A percentile compares a stretch with the other conserved stretches of the same genome.
These are phyloP conservation scores for Arctopsyche grandis DNA, from an alignment of 1,140 invertebrate genomes.

Conservation along the genomic window DNA sequence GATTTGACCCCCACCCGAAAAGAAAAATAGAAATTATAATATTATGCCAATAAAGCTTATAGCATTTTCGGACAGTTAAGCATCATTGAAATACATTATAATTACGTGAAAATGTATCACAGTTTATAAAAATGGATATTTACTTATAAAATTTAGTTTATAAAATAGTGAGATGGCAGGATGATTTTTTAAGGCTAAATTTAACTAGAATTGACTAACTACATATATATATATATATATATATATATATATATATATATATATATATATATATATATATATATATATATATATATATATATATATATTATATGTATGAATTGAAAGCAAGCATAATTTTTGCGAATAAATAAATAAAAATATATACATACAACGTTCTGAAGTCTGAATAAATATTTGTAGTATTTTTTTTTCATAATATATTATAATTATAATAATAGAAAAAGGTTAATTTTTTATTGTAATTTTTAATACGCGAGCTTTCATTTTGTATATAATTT, in stretches of 20 bases:
- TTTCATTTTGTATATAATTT: neutral
- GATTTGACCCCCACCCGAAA: neutral
- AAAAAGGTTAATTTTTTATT: slow-evolving; percentile 10
- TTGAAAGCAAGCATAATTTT: slow-evolving; percentile 1
- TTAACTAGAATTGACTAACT: slow-evolving; percentile 33
- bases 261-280: neutral
- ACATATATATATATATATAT: neutral
- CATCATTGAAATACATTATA: slow-evolving; percentile 16
- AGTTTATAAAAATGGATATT: slow-evolving; percentile 34
- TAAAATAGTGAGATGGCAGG: slow-evolving; percentile 32
- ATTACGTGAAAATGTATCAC: slow-evolving; percentile 27
- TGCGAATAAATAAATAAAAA: too few species aligned
- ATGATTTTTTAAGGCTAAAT: slow-evolving; percentile 33
- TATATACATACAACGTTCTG: too few species aligned
- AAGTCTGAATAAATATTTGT: too few species aligned
- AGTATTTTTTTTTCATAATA: neutral
- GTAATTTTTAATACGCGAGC: neutral
- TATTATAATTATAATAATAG: neutral
- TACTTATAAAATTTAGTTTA: slow-evolving; percentile 10
- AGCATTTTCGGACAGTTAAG: neutral
- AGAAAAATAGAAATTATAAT: neutral
- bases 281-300: neutral
- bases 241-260: slow-evolving; percentile 7
- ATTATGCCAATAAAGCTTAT: neutral
- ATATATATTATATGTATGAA: neutral